These are phyloP conservation scores for Cebidichthys violaceus DNA, from an alignment of 2,113 vertebrate species.

Conservation along the genomic window DNA sequence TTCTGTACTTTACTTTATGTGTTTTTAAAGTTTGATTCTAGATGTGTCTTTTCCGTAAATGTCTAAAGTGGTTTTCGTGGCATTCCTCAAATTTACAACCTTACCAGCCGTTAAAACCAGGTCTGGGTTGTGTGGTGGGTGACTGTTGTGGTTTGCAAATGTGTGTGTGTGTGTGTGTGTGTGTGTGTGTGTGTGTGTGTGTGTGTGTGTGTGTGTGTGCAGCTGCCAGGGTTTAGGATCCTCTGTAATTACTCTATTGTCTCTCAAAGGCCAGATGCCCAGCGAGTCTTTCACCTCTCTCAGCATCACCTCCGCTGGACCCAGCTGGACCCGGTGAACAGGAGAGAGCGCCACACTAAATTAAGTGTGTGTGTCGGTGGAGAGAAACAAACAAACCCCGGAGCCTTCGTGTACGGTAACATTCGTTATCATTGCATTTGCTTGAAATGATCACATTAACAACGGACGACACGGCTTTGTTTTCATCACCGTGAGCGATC, in stretches of 20 bases:
- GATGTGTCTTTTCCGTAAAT: neutral
- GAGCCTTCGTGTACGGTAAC: too few species aligned
- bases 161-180: slow-evolving; percentile 22
- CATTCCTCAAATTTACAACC: neutral
- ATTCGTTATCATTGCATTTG: neutral
- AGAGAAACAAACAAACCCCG: neutral
- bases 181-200: slow-evolving; percentile 7
- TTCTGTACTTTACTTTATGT: neutral
- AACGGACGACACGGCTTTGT: too few species aligned
- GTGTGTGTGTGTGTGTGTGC: slow-evolving; percentile 25
- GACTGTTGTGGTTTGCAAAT: slow-evolving; percentile 27
- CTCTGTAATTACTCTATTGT: slow-evolving; percentile 77
- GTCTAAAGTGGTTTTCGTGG: neutral
- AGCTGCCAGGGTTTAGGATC: slow-evolving; percentile 51
- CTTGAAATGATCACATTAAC: neutral
- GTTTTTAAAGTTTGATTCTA: neutral
- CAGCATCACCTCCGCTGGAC: slow-evolving; percentile 56
- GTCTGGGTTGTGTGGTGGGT: slow-evolving; percentile 3
- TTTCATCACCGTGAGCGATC: too few species aligned
- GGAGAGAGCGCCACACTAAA: neutral
- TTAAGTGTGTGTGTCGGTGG: too few species aligned
- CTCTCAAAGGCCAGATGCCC: slow-evolving; percentile 75
- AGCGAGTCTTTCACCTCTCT: slow-evolving; percentile 44
- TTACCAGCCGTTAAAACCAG: neutral
- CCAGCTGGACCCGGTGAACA: slow-evolving; percentile 66